Evolutionary conservation across 2,888 invertebrate genomes (phyloP).

Genomic region (Sarcophaga variegata): DNA sequence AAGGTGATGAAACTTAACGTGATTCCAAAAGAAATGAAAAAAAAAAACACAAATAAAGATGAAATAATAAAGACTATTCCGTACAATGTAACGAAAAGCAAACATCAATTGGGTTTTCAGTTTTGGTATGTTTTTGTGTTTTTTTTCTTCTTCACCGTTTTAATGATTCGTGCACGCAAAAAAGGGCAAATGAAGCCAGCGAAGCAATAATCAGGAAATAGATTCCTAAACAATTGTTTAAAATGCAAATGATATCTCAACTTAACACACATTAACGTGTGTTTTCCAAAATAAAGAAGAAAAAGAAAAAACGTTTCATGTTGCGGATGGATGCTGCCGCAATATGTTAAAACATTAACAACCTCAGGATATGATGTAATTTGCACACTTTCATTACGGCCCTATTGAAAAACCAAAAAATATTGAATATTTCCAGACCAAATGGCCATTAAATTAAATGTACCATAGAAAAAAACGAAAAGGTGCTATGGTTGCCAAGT

Average conservation of each 20-base stretch:
- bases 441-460: conserved; percentile 45
- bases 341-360: background rate
- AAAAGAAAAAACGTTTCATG: background rate
- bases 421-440: background rate
- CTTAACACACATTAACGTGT: conserved; percentile 38
- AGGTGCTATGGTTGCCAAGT: background rate
- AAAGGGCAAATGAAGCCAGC: conserved; percentile 58
- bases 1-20: conserved; percentile 58
- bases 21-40: conserved; percentile 37
- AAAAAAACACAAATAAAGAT: conserved; percentile 14
- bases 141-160: conserved; percentile 7
- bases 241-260: conserved; percentile 55
- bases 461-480: conserved; percentile 37
- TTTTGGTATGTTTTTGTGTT: conserved; percentile 32
- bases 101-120: background rate
- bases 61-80: background rate
- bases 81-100: conserved; percentile 32
- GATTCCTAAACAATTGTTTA: conserved; percentile 60
- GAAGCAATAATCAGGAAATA: conserved; percentile 62
- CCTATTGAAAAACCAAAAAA: conserved; percentile 15
- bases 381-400: conserved; percentile 7
- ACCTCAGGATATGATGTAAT: conserved; percentile 59
- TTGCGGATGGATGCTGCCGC: background rate
- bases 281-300: background rate
- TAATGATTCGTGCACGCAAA: conserved; percentile 63